A percentile compares a stretch with the other conserved stretches of the same genome.
phyloP scores from a whole-genome alignment of 2,888 invertebrate genomes.

The Sicus ferrugineus region DNA sequence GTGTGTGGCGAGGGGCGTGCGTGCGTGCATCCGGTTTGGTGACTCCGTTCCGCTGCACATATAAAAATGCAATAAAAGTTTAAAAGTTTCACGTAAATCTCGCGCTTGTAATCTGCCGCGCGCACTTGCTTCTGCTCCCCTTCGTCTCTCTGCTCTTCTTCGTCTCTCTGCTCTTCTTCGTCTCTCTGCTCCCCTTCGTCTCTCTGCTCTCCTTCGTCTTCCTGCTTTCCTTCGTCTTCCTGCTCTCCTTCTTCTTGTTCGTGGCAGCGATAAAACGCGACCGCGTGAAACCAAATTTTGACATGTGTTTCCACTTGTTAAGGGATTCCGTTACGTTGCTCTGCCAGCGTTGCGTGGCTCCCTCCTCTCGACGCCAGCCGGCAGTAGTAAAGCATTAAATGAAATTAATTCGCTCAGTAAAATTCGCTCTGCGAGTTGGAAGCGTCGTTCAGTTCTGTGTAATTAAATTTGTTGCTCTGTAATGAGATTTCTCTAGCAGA shows the following conservation, averaged over 20 bases:
- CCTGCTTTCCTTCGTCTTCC: too few species aligned
- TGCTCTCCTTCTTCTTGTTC: too few species aligned
- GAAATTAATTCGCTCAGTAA: background rate
- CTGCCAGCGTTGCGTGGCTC: background rate
- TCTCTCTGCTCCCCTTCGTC: too few species aligned
- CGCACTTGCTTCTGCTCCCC: too few species aligned
- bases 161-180: too few species aligned
- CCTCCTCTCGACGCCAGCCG: too few species aligned
- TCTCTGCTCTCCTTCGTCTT: too few species aligned
- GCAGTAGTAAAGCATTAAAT: background rate
- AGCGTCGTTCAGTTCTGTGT: background rate
- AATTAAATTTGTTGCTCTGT: background rate
- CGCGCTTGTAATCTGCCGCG: too few species aligned
- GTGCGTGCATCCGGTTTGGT: too few species aligned
- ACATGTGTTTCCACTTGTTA: conserved; percentile 20
- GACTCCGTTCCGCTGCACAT: background rate
- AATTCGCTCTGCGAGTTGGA: too few species aligned
- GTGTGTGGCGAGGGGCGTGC: too few species aligned
- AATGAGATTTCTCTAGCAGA: background rate
- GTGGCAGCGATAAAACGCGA: background rate
- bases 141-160: too few species aligned
- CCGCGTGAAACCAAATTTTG: background rate
- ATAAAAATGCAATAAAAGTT: background rate
- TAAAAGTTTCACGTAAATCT: background rate
- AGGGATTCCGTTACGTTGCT: conserved; percentile 1